phyloP scores from a whole-genome alignment of 1,140 invertebrate species.

The Neelides sp. region DNA sequence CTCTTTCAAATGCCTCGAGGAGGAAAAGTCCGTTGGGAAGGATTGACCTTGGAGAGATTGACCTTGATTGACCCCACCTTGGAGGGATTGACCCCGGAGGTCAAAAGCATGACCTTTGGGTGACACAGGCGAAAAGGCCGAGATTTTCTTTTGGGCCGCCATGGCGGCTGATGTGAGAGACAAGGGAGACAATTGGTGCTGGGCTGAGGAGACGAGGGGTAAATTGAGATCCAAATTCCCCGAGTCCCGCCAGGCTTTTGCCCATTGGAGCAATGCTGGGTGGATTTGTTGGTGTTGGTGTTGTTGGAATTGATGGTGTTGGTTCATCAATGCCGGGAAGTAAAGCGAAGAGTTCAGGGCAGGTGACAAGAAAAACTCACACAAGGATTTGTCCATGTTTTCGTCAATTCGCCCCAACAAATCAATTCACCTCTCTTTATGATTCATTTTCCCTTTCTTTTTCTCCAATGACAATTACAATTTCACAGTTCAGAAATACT shows the following conservation, averaged over 20 bases:
- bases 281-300: constrained; percentile 10
- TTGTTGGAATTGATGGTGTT: neutral
- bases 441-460: too few species aligned
- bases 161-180: constrained; percentile 6
- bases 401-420: too few species aligned
- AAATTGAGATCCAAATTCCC: neutral
- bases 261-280: constrained; percentile 26
- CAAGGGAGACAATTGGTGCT: neutral
- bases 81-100: neutral
- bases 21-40: neutral
- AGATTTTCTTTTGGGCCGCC: neutral
- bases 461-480: too few species aligned
- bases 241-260: constrained; percentile 20
- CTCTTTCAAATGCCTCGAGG: neutral
- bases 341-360: constrained; percentile 1
- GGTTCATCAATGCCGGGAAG: constrained; percentile 7
- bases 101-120: constrained; percentile 15
- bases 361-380: constrained; percentile 15
- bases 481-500: too few species aligned
- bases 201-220: neutral
- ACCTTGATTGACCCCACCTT: neutral
- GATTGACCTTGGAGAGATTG: neutral
- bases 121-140: constrained; percentile 25
- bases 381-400: constrained; percentile 18
- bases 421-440: too few species aligned